These are phyloP conservation scores for Lucilia sericata DNA, from an alignment of 1,140 invertebrate genomes.

Conservation along the genomic window DNA sequence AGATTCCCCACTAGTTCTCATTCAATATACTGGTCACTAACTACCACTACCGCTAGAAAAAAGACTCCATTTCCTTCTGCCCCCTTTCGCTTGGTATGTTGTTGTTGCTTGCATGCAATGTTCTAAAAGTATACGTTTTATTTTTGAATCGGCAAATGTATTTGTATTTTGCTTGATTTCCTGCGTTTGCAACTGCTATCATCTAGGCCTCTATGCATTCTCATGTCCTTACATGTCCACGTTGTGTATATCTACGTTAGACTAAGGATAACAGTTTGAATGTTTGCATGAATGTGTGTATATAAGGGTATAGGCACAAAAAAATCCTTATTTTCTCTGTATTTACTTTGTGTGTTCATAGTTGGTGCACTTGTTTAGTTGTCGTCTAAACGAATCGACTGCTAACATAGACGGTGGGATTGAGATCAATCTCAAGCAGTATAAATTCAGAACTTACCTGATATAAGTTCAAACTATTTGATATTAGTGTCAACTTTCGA, in stretches of 20 bases:
- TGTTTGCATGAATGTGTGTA: neutral
- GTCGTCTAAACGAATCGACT: neutral
- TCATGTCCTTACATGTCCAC: neutral
- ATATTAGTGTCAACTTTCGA: too few species aligned
- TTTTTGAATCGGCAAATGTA: conserved; percentile 34
- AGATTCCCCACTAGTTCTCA: conserved; percentile 18
- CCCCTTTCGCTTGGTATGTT: too few species aligned
- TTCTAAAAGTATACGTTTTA: conserved; percentile 16
- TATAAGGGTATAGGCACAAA: neutral
- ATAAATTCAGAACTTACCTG: too few species aligned
- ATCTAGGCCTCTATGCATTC: conserved; percentile 21
- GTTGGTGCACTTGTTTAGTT: conserved; percentile 2
- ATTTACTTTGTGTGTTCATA: conserved; percentile 13
- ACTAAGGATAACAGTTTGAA: neutral
- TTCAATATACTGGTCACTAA: conserved; percentile 31
- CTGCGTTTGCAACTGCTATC: conserved; percentile 33
- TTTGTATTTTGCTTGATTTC: conserved; percentile 39
- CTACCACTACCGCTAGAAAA: neutral
- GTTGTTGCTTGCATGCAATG: neutral
- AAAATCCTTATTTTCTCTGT: conserved; percentile 3
- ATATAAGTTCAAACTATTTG: too few species aligned
- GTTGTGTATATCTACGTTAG: neutral
- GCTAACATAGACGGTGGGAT: too few species aligned
- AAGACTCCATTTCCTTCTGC: too few species aligned
- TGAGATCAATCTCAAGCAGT: too few species aligned